Evolutionary conservation across 2,797 vertebrate genomes (phyloP).

Genomic region (Hyperoplus lanceolatus): DNA sequence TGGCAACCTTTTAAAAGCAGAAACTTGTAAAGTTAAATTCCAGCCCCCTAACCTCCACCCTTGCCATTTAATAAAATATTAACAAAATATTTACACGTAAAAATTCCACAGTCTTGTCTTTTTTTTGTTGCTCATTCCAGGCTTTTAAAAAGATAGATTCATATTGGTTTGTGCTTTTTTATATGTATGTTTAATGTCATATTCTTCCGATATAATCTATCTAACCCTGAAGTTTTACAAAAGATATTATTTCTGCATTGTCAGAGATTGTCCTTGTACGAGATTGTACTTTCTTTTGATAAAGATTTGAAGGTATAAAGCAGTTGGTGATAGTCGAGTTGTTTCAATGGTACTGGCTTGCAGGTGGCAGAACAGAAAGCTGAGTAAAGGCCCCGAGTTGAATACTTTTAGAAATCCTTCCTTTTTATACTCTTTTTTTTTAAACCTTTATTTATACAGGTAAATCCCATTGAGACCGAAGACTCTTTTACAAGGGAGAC

Average conservation of each 20-base stretch:
- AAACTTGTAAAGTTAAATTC: slow-evolving; percentile 56
- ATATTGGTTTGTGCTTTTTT: slow-evolving; percentile 75
- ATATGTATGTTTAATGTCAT: slow-evolving; percentile 60
- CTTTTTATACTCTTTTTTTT: slow-evolving; percentile 11
- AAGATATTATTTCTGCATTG: slow-evolving; percentile 73
- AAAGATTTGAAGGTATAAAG: slow-evolving; percentile 66
- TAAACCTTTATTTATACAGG: no score
- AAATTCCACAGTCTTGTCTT: slow-evolving; percentile 46
- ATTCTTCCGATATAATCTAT: slow-evolving; percentile 68
- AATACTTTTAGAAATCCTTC: slow-evolving; percentile 37
- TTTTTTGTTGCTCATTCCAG: slow-evolving; percentile 51
- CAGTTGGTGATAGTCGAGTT: slow-evolving; percentile 63
- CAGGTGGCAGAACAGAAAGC: slow-evolving; percentile 39
- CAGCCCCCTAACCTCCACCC: slow-evolving; percentile 31
- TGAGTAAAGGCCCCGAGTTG: slow-evolving; percentile 24
- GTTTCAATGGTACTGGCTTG: slow-evolving; percentile 42
- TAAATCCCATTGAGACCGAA: no score
- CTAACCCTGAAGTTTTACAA: slow-evolving; percentile 78
- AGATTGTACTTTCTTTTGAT: slow-evolving; percentile 74
- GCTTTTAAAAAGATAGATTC: slow-evolving; percentile 73
- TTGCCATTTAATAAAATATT: slow-evolving; percentile 66
- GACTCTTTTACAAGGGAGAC: no score
- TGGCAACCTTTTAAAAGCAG: slow-evolving; percentile 45
- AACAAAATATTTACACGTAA: slow-evolving; percentile 80
- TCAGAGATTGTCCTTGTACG: slow-evolving; percentile 81